These are phyloP conservation scores for Neosilurus hyrtlii DNA, from an alignment of 2,797 vertebrate genomes.

Conservation along the genomic window DNA sequence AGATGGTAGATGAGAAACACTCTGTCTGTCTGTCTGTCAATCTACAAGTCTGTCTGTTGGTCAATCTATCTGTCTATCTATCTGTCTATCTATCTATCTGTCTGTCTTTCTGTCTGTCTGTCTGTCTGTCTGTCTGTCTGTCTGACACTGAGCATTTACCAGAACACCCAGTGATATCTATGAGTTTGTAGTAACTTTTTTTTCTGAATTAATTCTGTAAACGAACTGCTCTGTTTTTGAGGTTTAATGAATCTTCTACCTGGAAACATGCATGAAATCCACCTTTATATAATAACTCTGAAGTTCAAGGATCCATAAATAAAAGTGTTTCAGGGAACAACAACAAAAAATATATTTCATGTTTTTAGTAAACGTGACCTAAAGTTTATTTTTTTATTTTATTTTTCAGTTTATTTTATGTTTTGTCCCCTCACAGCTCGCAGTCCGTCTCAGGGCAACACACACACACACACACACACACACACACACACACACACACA, in stretches of 20 bases:
- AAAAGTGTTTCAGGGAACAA: background rate
- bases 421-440: too few relatives aligned
- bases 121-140: too few relatives aligned
- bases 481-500: too few relatives aligned
- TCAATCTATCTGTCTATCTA: background rate
- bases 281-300: background rate
- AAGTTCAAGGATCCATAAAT: too few relatives aligned
- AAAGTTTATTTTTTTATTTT: too few relatives aligned
- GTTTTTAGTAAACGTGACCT: too few relatives aligned
- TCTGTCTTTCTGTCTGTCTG: too few relatives aligned
- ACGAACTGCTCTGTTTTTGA: background rate
- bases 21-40: background rate
- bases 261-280: background rate
- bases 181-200: background rate
- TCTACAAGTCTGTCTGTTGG: background rate
- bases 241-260: background rate
- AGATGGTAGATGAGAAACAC: conserved; percentile 29
- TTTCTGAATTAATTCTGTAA: background rate
- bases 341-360: background rate
- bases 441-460: too few relatives aligned
- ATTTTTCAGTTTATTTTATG: too few relatives aligned
- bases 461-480: too few relatives aligned
- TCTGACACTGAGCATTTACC: conserved; percentile 16
- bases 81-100: too few relatives aligned
- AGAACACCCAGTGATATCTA: background rate